Percentiles rank a stretch among this genome's conserved stretches.
phyloP scores from a whole-genome alignment of 1,140 invertebrate species.

The Epicauta chinensis region DNA sequence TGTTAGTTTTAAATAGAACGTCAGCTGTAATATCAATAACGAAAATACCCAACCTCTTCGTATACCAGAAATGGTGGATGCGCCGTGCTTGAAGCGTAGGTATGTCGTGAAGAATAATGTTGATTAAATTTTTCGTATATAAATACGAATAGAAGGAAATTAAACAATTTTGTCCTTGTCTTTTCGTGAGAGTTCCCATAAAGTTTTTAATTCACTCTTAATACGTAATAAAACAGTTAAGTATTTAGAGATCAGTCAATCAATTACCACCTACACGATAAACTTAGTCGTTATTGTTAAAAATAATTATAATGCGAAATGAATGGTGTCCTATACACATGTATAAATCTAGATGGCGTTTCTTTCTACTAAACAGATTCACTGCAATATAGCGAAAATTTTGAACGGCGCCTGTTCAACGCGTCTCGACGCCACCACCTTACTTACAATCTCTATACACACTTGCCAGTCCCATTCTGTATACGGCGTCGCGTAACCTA shows the following conservation, averaged over 20 bases:
- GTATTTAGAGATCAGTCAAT: slow-evolving; percentile 10
- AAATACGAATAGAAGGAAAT: too few species aligned
- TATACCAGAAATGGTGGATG: too few species aligned
- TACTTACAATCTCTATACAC: neutral
- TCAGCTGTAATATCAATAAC: too few species aligned
- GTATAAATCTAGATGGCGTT: slow-evolving; percentile 4
- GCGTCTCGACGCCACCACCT: slow-evolving; percentile 16
- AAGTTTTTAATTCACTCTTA: too few species aligned
- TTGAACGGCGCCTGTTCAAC: slow-evolving; percentile 13
- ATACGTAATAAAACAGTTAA: neutral
- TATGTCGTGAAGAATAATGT: too few species aligned
- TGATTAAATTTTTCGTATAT: too few species aligned
- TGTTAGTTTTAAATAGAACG: too few species aligned
- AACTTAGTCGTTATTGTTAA: slow-evolving; percentile 4
- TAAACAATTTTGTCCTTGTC: too few species aligned
- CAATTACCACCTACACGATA: slow-evolving; percentile 7
- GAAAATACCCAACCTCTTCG: too few species aligned
- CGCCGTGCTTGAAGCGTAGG: too few species aligned
- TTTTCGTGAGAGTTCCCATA: too few species aligned
- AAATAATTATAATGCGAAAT: slow-evolving; percentile 5
- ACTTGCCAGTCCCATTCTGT: slow-evolving; percentile 5
- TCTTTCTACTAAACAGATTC: neutral
- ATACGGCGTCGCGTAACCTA: slow-evolving; percentile 10
- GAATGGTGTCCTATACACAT: too few species aligned
- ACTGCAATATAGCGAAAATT: slow-evolving; percentile 1